Evolutionary conservation across 2,888 invertebrate species (phyloP), one percentile per base, ranked within the genome.

Genomic region (Drosophila birchii): DNA sequence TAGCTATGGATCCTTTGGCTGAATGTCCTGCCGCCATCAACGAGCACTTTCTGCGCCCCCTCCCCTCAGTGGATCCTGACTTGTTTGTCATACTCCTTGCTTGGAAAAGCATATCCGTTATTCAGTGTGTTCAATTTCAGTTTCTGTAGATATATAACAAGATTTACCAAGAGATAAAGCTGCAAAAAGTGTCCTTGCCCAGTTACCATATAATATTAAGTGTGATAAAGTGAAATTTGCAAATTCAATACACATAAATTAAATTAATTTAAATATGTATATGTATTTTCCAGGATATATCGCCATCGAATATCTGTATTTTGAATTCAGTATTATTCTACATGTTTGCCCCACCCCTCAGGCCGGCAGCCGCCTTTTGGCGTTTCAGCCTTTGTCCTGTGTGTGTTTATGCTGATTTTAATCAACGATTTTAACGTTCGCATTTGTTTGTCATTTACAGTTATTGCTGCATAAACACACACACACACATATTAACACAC

Each of bases 381-480:
- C 64, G 53, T 66, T 66, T 66, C 38, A 66, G 64, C 53, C 60
- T 68, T 51, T 71, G 70, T 58, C 60, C 51, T 53, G 36, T 51
- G 51, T 70, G 66, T 66, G 76, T 79, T 80, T 71, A 55, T 71
- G 57, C 64, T 63, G 81, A 81, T 86, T 80, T 80, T 75, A 79
- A 86, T 83, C 79, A 83, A 75, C 64, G 62, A 63, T 76, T 79
- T 83, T 71, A 80, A 84, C 73, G 76, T 69, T 58, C 61, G 47
- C 73, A 76, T 77, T 85, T 85, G 69, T 74, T 80, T 75, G 75
- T 75, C 75, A 77, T 82, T 80, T 72, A 75, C 73, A 85, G 73
- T 62, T 68, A 75, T 71, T 74, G 78, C 77, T 45, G 69, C 64
- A 76, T 63, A 72, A 60, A 49, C 66, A 77, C 49, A 61, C 55